These are phyloP conservation scores for Yponomeuta sedellus DNA, from an alignment of 2,888 invertebrate species.

Conservation along the genomic window DNA sequence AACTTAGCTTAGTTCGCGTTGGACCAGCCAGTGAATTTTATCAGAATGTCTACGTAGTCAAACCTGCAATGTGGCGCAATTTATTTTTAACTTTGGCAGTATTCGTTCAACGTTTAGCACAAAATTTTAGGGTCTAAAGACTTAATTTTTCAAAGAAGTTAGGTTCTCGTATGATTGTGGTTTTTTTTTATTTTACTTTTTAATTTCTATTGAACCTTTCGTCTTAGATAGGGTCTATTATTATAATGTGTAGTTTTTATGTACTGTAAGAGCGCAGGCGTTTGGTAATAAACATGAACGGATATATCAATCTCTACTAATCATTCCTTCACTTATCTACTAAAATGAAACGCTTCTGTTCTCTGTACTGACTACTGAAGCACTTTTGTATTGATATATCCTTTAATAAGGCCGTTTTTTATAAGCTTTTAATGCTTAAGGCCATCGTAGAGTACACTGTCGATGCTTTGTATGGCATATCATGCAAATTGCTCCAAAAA, in stretches of 20 bases:
- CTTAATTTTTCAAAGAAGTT: conserved; percentile 35
- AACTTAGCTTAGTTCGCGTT: too few relatives aligned
- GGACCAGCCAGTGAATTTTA: neutral
- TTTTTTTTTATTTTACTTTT: conserved; percentile 39
- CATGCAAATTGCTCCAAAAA: conserved; percentile 23
- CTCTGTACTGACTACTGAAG: conserved; percentile 2
- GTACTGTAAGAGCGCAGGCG: conserved; percentile 46
- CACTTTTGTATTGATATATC: conserved; percentile 22
- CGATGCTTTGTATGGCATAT: conserved; percentile 20
- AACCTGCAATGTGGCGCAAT: neutral
- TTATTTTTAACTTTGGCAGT: conserved; percentile 45
- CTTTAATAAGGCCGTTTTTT: conserved; percentile 14
- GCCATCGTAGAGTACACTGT: neutral
- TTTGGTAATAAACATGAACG: conserved; percentile 15
- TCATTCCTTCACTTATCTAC: conserved; percentile 2
- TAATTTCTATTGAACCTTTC: conserved; percentile 48
- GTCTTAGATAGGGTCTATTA: conserved; percentile 62
- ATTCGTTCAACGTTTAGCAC: conserved; percentile 53
- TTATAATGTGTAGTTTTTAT: conserved; percentile 46
- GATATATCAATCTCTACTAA: conserved; percentile 24
- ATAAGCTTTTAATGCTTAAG: neutral
- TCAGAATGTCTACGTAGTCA: neutral
- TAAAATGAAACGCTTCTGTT: neutral
- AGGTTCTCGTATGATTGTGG: conserved; percentile 44
- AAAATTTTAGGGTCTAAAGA: conserved; percentile 39